Base-by-base conservation (phyloP, 2,113 vertebrate species). In the Enhydra lutris region DNA sequence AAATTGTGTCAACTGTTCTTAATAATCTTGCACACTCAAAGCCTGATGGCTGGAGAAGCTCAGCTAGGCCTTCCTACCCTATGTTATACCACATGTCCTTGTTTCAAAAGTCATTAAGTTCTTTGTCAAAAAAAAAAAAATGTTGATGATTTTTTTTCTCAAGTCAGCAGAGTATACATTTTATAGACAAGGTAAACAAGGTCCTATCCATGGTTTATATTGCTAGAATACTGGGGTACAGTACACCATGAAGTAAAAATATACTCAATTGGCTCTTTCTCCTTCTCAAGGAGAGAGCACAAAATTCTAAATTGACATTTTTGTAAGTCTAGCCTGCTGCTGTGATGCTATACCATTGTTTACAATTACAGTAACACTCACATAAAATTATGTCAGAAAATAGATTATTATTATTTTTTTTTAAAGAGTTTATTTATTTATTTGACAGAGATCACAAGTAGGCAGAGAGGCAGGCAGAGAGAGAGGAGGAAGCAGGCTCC, bases 1-100 rank as follows among this genome's bases (percentile, higher is more conserved):
- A 97, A 97, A 95, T 0, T 39, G 57, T 93, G 97, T 94, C 94
- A 88, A 67, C 34, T 95, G 87, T 67, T 83, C 45, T 55, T 84
- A 47, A 92, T 61, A 92, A 92, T 61, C 45, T 76, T 55, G 10
- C 83, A 94, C 91, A 90, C 29, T 61, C 85, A 90, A 92, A 97
- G 39, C 4, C 9, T 23, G 11, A 89, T n/a, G 79, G 42, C 17
- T 73, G 50, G 7, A 78, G 7, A 34, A 81, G 29, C 15, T 85
- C 71, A 79, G 31, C 8, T 6, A 52, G n/a, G 11, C 34, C 21
- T 89, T 59, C 15, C 73, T 50, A 71, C 59, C 36, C 31, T 61
- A 57, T 61, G 29, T 36, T n/a, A 36, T 4, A 52, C 4, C 26
- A 84, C 18, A 52, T 71, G 57, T 47, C 34, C 42, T 94, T 84